These are phyloP conservation scores for Trissolcus basalis DNA, from an alignment of 1,140 invertebrate genomes.

Conservation along the genomic window DNA sequence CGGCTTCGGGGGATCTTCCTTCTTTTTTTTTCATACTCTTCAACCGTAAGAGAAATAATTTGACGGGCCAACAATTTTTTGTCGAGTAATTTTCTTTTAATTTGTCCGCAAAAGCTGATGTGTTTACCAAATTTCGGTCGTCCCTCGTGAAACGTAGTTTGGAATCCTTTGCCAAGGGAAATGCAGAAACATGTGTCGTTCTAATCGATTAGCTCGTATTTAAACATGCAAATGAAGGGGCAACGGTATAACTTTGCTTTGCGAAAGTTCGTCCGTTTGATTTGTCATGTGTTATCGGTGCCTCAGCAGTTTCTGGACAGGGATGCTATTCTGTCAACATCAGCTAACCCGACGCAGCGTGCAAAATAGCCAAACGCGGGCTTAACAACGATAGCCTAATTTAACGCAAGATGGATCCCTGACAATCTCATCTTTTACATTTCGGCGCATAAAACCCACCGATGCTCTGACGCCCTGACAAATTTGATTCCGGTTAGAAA, in stretches of 20 bases:
- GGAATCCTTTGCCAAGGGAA: slow-evolving; percentile 3
- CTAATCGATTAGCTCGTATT: slow-evolving; percentile 3
- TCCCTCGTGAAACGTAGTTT: neutral
- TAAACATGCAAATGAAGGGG: slow-evolving; percentile 14
- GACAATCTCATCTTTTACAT: too few species aligned
- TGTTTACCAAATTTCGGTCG: neutral
- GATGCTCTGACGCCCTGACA: too few species aligned
- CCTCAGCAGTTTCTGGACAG: slow-evolving; percentile 26
- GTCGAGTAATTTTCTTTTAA: too few species aligned
- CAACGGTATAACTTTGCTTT: slow-evolving; percentile 5
- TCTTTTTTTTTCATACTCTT: neutral
- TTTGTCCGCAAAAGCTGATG: too few species aligned
- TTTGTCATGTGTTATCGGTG: slow-evolving; percentile 10
- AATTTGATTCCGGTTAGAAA: too few species aligned
- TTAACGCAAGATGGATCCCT: slow-evolving; percentile 11
- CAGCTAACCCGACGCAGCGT: slow-evolving; percentile 28
- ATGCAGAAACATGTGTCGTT: slow-evolving; percentile 1
- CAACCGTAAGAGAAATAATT: too few species aligned
- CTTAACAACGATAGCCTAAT: slow-evolving; percentile 36
- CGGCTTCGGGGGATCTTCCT: neutral
- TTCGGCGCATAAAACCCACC: too few species aligned
- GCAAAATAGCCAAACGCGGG: slow-evolving; percentile 36
- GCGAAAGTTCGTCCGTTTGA: slow-evolving; percentile 28
- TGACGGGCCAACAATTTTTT: too few species aligned
- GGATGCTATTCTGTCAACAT: slow-evolving; percentile 22